Evolutionary conservation across 2,113 vertebrate species (phyloP), one percentile per base, ranked within the genome.

Genomic region (Pandion haliaetus): DNA sequence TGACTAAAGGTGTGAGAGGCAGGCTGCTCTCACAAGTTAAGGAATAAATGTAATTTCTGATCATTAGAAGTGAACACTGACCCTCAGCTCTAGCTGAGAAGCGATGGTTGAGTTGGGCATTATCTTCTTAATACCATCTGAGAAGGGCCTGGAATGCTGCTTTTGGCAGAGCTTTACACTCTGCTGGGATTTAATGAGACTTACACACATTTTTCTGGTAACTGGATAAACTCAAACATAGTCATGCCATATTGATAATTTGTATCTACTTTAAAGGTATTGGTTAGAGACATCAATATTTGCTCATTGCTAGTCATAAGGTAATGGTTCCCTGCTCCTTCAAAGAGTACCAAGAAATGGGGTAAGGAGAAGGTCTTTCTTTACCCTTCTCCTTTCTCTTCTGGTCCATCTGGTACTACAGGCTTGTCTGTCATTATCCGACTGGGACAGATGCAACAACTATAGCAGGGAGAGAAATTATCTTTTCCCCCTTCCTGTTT

Each of bases 141-240:
- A 98, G 98, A 98, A 97, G 92, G 97, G 96, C 97, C 97, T 92
- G 95, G 96, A 98, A 98, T 97, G 96, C 95, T 97, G 93, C 88
- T 95, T 96, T 91, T 94, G 97, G 97, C 97, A 97, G 95, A 70
- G 61, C 82, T 96, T 95, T 97, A 97, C 96, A 81, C 73, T 96
- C 96, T 97, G 96, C 95, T 98, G 98, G 96, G 97, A 97, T 93
- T 93, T 82, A 58, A 97, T 97, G 97, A 98, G 94, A 86, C 63
- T 80, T 82, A 50, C 38, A 54, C 14, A 14, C 25, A 82, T 23
- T 47, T 82, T 85, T 78, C 84, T 84, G 67, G 26, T 19, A 81
- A 66, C 45, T 72, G 58, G 70, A 93, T 90, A 65, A 93, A 93
- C 58, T 66, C 23, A 9, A 88, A 65, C 32, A 72, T 5, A 88